Conservation (phyloP, 2,113 vertebrate species). For the rabbit (Oryctolagus cuniculus) region DNA sequence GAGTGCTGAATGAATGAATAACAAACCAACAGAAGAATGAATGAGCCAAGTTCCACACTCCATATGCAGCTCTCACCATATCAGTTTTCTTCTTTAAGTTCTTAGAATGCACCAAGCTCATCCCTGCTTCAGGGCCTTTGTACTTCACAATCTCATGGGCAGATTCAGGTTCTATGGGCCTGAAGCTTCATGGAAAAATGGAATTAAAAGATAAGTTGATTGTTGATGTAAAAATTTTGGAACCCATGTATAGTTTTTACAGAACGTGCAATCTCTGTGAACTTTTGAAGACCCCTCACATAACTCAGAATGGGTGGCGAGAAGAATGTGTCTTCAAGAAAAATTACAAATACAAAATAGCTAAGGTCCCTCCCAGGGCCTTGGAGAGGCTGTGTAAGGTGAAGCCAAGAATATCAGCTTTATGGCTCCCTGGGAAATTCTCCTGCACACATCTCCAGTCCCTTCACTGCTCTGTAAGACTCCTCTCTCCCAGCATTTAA, state of each 20-base stretch:
- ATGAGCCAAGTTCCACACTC: neutral
- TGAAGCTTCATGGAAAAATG: neutral
- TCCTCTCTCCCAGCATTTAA: neutral
- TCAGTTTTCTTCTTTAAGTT: neutral
- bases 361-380: neutral
- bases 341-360: neutral
- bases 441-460: neutral
- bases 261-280: no score
- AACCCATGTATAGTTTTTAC: no score
- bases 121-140: neutral
- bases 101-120: neutral
- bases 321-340: no score
- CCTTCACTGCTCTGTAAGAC: neutral
- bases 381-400: neutral
- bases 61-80: neutral
- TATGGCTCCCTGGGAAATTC: neutral
- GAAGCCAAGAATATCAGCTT: neutral
- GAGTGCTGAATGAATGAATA: neutral
- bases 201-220: neutral
- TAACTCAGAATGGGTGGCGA: no score
- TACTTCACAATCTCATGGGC: neutral
- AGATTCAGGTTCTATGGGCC: neutral
- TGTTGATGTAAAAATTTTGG: neutral
- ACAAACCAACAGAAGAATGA: neutral
- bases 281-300: no score